These are phyloP conservation scores for Ptychodera flava DNA, from an alignment of 35 echinoderm and acorn worm species.

Conservation along the genomic window DNA sequence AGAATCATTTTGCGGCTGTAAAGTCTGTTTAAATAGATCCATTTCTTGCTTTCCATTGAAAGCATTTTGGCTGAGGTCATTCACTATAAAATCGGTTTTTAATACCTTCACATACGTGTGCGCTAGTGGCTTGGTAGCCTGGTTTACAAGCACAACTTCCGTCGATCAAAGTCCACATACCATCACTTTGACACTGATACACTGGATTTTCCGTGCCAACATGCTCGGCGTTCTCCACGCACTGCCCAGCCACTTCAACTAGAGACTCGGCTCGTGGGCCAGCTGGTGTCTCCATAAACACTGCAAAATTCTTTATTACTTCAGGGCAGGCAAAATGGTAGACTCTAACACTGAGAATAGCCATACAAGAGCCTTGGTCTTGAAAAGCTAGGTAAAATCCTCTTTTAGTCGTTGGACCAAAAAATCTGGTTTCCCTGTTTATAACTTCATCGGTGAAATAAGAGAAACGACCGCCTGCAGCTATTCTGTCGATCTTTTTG, in stretches of 20 bases:
- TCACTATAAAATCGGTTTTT: no score
- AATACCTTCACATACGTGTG: slow-evolving; percentile 65
- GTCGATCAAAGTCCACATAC: slow-evolving; percentile 51
- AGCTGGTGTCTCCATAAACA: slow-evolving; percentile 66
- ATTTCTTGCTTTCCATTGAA: no score
- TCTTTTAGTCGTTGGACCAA: slow-evolving; percentile 40
- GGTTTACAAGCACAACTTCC: slow-evolving; percentile 74
- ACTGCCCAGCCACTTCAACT: slow-evolving; percentile 52
- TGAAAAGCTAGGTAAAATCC: slow-evolving; percentile 87
- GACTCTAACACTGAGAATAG: slow-evolving; percentile 50
- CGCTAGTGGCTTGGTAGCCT: slow-evolving; percentile 45
- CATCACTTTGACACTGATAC: slow-evolving; percentile 65
- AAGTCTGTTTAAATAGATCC: no score
- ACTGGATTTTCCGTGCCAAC: slow-evolving; percentile 25
- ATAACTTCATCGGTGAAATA: slow-evolving; percentile 27
- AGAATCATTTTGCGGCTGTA: no score
- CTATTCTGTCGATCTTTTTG: slow-evolving; percentile 55
- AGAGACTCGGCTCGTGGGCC: slow-evolving; percentile 22
- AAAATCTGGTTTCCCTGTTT: slow-evolving; percentile 43
- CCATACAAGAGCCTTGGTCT: slow-evolving; percentile 90
- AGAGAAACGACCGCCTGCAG: slow-evolving; percentile 46
- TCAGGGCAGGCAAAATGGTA: slow-evolving; percentile 69
- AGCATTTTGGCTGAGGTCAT: no score
- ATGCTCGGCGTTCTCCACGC: slow-evolving; percentile 66
- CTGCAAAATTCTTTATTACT: slow-evolving; percentile 58